phyloP scores from a whole-genome alignment of 2,113 vertebrate species.

The Zosterops japonicus region DNA sequence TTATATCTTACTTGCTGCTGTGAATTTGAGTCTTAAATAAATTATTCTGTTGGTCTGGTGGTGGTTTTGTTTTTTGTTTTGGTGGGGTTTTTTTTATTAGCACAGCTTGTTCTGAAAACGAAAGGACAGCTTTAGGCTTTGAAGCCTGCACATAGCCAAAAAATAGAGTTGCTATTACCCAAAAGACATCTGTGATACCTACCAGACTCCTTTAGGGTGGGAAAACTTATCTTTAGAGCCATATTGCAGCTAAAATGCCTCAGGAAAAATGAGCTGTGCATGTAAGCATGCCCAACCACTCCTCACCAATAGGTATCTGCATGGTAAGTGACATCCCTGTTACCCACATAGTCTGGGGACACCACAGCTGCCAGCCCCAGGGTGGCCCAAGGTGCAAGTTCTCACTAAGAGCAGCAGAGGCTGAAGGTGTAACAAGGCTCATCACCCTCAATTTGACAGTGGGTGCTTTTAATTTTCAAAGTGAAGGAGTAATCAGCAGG shows the following conservation, averaged over 20 bases:
- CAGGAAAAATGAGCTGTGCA: not conserved
- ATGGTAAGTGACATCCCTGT: not conserved
- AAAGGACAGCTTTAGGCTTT: not conserved
- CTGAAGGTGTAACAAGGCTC: not conserved
- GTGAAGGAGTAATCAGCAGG: not conserved
- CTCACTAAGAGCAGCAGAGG: not conserved
- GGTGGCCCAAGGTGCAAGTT: not conserved
- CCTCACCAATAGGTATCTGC: not conserved
- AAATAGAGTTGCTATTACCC: not conserved
- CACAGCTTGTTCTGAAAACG: not conserved
- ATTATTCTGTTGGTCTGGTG: conserved; percentile 40
- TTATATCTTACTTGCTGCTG: conserved; percentile 53
- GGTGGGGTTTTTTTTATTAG: not conserved
- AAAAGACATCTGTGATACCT: not conserved
- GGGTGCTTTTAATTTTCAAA: not conserved
- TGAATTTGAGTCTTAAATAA: conserved; percentile 42
- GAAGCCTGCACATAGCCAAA: not conserved
- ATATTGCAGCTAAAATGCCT: not conserved
- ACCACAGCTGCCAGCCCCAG: rapidly evolving
- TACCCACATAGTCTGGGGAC: not conserved
- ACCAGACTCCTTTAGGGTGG: not conserved
- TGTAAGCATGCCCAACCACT: not conserved
- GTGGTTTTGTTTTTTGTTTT: not conserved
- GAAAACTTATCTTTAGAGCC: not conserved
- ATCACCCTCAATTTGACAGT: rapidly evolving